A percentile compares a stretch with the other conserved stretches of the same genome.
phyloP scores from a whole-genome alignment of 2,113 vertebrate species.

The Cercopithecus mona region DNA sequence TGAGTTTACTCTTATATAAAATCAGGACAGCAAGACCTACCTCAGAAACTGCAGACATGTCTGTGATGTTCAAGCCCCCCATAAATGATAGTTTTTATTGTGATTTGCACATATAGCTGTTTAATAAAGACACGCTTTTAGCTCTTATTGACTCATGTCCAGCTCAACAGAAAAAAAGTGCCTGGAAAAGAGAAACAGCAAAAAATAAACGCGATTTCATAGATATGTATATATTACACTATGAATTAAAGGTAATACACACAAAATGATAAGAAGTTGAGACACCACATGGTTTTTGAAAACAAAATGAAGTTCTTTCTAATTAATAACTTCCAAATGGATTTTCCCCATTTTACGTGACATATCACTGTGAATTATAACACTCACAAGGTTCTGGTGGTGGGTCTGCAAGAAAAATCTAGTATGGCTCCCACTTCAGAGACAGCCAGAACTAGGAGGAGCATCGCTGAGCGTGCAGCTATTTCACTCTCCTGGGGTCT shows the following conservation, averaged over 20 bases:
- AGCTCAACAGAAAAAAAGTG: neutral
- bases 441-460: too few relatives aligned
- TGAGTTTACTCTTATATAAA: neutral
- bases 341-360: neutral
- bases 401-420: neutral
- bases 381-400: neutral
- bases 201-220: neutral
- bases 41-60: neutral
- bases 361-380: neutral
- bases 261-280: neutral
- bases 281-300: neutral
- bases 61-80: neutral
- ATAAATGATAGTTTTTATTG: neutral
- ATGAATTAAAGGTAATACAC: neutral
- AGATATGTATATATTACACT: neutral
- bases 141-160: neutral
- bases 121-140: neutral
- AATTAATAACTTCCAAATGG: neutral
- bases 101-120: neutral
- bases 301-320: neutral
- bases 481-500: neutral
- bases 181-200: neutral
- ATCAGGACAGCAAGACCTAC: neutral
- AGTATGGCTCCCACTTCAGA: neutral
- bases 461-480: accelerated